phyloP scores from a whole-genome alignment of 1,140 invertebrate genomes.

The Mizuhopecten yessoensis region DNA sequence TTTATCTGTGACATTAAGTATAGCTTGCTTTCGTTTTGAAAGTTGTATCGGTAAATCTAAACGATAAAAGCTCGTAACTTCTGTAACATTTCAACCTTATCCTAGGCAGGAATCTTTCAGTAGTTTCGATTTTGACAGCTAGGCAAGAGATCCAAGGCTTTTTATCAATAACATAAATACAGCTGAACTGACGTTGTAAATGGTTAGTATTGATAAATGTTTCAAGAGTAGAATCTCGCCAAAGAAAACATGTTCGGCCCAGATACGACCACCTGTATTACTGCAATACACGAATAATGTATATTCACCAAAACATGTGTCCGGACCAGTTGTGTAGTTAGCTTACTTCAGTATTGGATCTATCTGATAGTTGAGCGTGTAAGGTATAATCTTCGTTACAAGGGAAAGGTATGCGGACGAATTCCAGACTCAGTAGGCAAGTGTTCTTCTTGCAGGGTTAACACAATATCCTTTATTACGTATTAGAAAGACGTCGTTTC shows the following conservation, averaged over 20 bases:
- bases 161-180: conserved; percentile 12
- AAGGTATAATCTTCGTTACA: neutral
- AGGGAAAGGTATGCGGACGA: no score
- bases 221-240: neutral
- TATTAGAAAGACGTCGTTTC: no score
- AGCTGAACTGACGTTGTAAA: neutral
- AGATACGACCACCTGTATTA: neutral
- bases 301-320: neutral
- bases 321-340: neutral
- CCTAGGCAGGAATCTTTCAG: neutral
- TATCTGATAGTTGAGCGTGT: neutral
- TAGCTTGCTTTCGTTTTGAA: no score
- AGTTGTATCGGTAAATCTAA: no score
- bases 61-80: neutral
- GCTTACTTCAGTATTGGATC: neutral
- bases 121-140: neutral
- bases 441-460: no score
- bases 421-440: no score
- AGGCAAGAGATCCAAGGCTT: neutral
- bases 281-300: neutral
- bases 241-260: neutral
- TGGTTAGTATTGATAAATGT: neutral
- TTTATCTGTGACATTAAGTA: no score
- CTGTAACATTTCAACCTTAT: neutral
- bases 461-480: no score